A percentile compares a stretch with the other conserved stretches of the same genome.
These are phyloP conservation scores for Protonemura montana DNA, from an alignment of 2,888 invertebrate species.

Conservation along the genomic window DNA sequence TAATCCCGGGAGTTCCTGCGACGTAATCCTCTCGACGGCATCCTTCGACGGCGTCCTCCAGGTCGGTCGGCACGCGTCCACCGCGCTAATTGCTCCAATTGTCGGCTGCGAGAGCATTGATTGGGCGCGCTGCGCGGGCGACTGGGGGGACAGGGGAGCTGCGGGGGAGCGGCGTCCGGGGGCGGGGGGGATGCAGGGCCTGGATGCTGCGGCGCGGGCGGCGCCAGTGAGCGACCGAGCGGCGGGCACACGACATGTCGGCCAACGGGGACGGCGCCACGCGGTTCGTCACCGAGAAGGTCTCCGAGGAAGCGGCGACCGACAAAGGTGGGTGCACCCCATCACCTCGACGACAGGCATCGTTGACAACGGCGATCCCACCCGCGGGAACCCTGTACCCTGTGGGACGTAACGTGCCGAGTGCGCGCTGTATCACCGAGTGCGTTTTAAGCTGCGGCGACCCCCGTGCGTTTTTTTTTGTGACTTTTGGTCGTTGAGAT, in stretches of 20 bases:
- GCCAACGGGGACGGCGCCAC: conserved; percentile 7
- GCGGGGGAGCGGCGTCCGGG: neutral
- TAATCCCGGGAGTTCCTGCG: no score
- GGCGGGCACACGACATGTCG: neutral
- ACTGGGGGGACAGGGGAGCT: neutral
- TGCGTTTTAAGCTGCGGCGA: neutral
- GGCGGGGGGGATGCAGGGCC: neutral
- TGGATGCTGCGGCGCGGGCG: conserved; percentile 4
- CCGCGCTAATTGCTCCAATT: conserved; percentile 5
- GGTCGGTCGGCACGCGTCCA: neutral
- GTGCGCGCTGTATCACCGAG: neutral
- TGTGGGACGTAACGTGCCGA: neutral
- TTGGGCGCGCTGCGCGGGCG: neutral
- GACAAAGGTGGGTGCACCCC: conserved; percentile 1
- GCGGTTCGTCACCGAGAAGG: conserved; percentile 12
- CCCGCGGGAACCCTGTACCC: neutral
- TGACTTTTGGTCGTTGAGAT: neutral
- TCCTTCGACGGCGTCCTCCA: neutral
- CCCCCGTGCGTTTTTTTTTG: neutral
- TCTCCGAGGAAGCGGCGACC: neutral
- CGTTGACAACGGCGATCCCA: neutral
- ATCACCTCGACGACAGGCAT: neutral
- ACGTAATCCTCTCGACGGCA: neutral
- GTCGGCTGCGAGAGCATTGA: neutral
- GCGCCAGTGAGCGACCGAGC: conserved; percentile 4